phyloP scores from a whole-genome alignment of 2,888 invertebrate species.

The Campopleginae sp. region DNA sequence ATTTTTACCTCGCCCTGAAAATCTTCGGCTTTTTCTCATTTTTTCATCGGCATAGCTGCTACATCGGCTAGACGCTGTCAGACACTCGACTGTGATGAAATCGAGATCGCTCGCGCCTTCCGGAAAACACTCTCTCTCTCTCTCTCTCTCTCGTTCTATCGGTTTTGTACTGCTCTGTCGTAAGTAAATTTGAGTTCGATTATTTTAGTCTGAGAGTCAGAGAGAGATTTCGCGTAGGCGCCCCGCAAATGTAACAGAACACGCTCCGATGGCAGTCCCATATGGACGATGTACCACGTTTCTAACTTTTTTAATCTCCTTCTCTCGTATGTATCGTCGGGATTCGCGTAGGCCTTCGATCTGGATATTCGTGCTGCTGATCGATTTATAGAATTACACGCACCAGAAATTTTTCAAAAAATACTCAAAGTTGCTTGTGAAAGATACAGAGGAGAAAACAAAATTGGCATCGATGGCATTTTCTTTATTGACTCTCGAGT shows the following conservation, averaged over 20 bases:
- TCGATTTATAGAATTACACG: slow-evolving; percentile 10
- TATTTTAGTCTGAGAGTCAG: slow-evolving; percentile 17
- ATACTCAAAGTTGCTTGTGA: background rate
- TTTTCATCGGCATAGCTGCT: background rate
- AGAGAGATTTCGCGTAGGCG: slow-evolving; percentile 52
- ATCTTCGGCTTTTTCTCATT: background rate
- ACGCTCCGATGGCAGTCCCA: slow-evolving; percentile 23
- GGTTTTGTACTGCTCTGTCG: background rate
- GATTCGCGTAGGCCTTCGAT: slow-evolving; percentile 21
- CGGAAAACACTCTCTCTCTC: slow-evolving; percentile 6
- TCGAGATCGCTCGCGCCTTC: slow-evolving; percentile 21
- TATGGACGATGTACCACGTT: slow-evolving; percentile 13
- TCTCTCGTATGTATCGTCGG: background rate
- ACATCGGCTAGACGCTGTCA: background rate
- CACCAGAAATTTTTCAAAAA: background rate
- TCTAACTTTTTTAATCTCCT: slow-evolving; percentile 2
- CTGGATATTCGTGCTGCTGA: background rate
- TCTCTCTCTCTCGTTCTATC: slow-evolving; percentile 1
- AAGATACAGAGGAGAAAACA: background rate
- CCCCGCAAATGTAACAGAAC: slow-evolving; percentile 37
- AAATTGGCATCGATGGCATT: too few species aligned
- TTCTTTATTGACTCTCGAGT: too few species aligned
- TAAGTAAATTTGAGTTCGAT: slow-evolving; percentile 23
- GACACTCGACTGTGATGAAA: background rate
- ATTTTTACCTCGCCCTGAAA: background rate